A percentile compares a stretch with the other conserved stretches of the same genome.
These are phyloP conservation scores for Dendrolimus punctatus DNA, from an alignment of 1,140 invertebrate genomes.

Conservation along the genomic window DNA sequence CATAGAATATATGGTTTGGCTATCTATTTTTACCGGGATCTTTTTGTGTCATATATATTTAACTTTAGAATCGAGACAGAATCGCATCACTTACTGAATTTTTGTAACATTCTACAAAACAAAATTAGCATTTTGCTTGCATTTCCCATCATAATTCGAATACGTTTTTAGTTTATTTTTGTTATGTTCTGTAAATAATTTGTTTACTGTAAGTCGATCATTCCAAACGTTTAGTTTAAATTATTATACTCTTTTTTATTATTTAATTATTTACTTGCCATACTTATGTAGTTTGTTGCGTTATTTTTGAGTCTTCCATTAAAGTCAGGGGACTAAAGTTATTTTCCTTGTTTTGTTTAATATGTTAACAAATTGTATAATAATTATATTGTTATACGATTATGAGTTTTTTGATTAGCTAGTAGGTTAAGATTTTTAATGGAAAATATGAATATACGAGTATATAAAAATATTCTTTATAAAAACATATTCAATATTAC, in stretches of 20 bases:
- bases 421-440: no score
- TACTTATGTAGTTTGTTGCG: constrained; percentile 54
- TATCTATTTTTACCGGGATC: no score
- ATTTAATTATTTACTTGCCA: constrained; percentile 65
- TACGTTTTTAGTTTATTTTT: constrained; percentile 28
- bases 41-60: no score
- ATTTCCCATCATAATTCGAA: no score
- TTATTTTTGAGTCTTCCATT: constrained; percentile 45
- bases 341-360: constrained; percentile 55
- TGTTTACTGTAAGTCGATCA: constrained; percentile 38
- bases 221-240: constrained; percentile 64
- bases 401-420: background rate
- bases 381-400: constrained; percentile 19
- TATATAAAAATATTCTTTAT: no score
- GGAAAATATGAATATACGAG: no score
- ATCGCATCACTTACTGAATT: no score
- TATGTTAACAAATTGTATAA: constrained; percentile 47
- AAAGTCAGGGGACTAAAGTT: constrained; percentile 36
- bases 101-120: no score
- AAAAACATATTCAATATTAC: no score
- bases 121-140: no score
- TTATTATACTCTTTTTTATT: constrained; percentile 48
- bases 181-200: constrained; percentile 62
- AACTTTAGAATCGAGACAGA: no score
- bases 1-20: no score